Evolutionary conservation across 2,888 invertebrate species (phyloP), one percentile per base, ranked within the genome.

Genomic region (Poecilus cupreus): DNA sequence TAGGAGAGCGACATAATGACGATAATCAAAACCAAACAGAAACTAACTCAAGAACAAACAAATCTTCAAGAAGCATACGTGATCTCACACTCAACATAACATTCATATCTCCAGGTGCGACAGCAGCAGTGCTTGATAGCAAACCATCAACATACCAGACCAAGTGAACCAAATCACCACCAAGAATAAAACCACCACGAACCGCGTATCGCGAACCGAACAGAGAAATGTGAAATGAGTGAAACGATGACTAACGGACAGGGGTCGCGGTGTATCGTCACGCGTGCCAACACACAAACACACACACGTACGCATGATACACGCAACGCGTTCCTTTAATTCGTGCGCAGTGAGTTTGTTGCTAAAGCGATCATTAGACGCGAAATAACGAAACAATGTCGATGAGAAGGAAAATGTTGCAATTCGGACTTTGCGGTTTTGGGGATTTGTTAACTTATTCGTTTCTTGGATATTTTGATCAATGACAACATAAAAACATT

Each of bases 151-250:
- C 64, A 37, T 68, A 68, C 64, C 64, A 18, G 51, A 8, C n/a
- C 18, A 51, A 18, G 3, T 51, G 51, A 18, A 51, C 18, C 51
- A 5, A 1, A 13, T 13, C 46, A 46, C 4, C 51, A 51, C 18
- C 32, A 51, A 18, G 18, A 51, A 11, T n/a, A 43, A 43, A 11
- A 43, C 43, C 11, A 43, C 43, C 18, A 18, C 18, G 51, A 43
- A 13, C 51, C 1, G 18, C 8, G 18, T 51, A 51, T 46, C 46
- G 13, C 46, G 46, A 46, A 46, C 13, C 8, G 4, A 24, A 8
- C 26, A 60, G 60, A 60, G 32, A 22, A 60, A 60, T 60, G 60
- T 60, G 64, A 37, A 68, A 68, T 68, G 64, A 68, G 16, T 68
- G 37, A 51, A 32, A 60, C 64, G 64, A 68, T 37, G 64, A 68